These are phyloP conservation scores for Melanostoma scalare DNA, from an alignment of 2,888 invertebrate genomes.

Conservation along the genomic window DNA sequence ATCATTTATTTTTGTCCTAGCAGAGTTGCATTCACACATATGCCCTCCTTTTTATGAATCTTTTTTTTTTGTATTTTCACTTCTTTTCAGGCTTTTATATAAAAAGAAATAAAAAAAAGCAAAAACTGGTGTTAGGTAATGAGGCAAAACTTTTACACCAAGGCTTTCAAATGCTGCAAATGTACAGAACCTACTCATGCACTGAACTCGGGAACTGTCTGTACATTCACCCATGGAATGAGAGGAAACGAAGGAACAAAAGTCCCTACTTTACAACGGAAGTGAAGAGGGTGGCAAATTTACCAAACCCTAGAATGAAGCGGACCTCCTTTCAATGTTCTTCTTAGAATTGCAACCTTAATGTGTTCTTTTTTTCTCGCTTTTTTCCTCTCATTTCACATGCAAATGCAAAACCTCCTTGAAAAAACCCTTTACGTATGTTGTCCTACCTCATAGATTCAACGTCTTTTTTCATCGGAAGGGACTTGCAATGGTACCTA, in stretches of 20 bases:
- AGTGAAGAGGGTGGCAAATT: conserved; percentile 59
- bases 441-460: not conserved
- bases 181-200: conserved; percentile 32
- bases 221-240: not conserved
- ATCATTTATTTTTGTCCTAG: conserved; percentile 59
- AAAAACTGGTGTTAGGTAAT: conserved; percentile 71
- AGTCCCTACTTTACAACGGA: conserved; percentile 47
- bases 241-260: conserved; percentile 44
- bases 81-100: conserved; percentile 49
- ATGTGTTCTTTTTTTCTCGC: conserved; percentile 39
- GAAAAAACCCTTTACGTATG: not conserved
- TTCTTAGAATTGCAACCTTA: conserved; percentile 55
- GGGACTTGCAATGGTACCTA: conserved; percentile 12
- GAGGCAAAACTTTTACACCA: conserved; percentile 70
- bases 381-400: conserved; percentile 16
- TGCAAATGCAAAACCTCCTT: conserved; percentile 23
- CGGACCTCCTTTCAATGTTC: conserved; percentile 10
- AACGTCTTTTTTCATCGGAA: conserved; percentile 11
- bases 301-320: conserved; percentile 51
- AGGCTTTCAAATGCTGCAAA: conserved; percentile 55
- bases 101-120: not conserved
- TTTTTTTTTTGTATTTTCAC: conserved; percentile 17
- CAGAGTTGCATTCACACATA: conserved; percentile 40
- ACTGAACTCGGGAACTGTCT: conserved; percentile 6
- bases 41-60: conserved; percentile 28